These are phyloP conservation scores for Paguma larvata DNA, from an alignment of 2,797 vertebrate genomes.

Conservation along the genomic window DNA sequence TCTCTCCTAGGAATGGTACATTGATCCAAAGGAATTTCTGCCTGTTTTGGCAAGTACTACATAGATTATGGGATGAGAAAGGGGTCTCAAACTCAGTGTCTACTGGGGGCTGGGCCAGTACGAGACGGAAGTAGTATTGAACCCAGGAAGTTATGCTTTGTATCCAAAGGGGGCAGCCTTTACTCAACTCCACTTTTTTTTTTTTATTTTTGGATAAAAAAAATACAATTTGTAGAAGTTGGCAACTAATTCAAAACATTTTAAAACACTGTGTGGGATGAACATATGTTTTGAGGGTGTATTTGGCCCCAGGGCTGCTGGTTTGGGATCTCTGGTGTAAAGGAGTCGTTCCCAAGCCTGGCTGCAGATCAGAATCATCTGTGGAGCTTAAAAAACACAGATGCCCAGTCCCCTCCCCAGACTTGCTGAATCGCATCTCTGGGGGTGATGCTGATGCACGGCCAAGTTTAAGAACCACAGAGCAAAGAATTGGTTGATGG, in stretches of 20 bases:
- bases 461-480: constrained; percentile 57
- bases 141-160: background rate
- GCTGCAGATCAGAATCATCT: constrained; percentile 74
- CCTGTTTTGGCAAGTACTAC: background rate
- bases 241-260: constrained; percentile 84
- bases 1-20: background rate
- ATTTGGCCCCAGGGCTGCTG: constrained; percentile 79
- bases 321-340: constrained; percentile 80
- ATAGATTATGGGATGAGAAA: background rate
- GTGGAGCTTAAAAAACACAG: constrained; percentile 76
- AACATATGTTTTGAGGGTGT: constrained; percentile 83
- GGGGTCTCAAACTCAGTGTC: background rate
- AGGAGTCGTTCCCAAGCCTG: constrained; percentile 68
- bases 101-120: background rate
- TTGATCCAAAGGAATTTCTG: background rate
- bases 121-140: background rate
- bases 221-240: constrained; percentile 72
- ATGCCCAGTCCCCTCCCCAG: constrained; percentile 67
- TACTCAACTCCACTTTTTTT: constrained; percentile 24
- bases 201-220: constrained; percentile 57
- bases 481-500: constrained; percentile 39
- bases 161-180: constrained; percentile 72
- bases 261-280: constrained; percentile 81
- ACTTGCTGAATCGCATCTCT: constrained; percentile 56
- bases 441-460: background rate